Conservation (phyloP, 2,797 vertebrate species). For the Myripristis jacobus region DNA sequence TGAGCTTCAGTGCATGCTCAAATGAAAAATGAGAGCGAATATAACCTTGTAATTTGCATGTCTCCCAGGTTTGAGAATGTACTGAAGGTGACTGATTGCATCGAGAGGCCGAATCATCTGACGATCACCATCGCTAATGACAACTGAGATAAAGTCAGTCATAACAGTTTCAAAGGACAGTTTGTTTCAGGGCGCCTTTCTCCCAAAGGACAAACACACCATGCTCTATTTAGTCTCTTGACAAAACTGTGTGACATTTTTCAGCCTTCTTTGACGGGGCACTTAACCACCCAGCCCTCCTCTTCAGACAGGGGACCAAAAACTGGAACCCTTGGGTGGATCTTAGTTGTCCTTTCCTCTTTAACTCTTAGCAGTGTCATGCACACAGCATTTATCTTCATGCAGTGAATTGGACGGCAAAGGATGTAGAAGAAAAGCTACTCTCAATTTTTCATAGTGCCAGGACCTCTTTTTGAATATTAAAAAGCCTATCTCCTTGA, state of each 20-base stretch:
- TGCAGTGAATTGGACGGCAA: slow-evolving; percentile 49
- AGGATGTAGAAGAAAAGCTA: slow-evolving; percentile 52
- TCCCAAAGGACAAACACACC: background rate
- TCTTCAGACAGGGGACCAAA: slow-evolving; percentile 19
- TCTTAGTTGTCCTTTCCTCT: slow-evolving; percentile 39
- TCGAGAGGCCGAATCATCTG: slow-evolving; percentile 23
- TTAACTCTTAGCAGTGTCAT: slow-evolving; percentile 44
- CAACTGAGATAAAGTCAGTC: slow-evolving; percentile 30
- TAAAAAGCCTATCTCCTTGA: slow-evolving; percentile 65
- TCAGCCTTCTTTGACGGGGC: slow-evolving; percentile 43
- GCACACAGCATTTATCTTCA: slow-evolving; percentile 60
- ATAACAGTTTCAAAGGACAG: slow-evolving; percentile 25
- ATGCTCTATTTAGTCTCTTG: slow-evolving; percentile 9
- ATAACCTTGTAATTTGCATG: slow-evolving; percentile 58
- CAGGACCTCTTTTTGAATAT: slow-evolving; percentile 69
- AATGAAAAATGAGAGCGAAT: slow-evolving; percentile 45
- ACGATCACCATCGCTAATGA: slow-evolving; percentile 20
- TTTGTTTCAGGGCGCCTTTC: slow-evolving; percentile 29
- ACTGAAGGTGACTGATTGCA: slow-evolving; percentile 46
- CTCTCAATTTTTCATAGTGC: slow-evolving; percentile 63
- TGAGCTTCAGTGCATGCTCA: slow-evolving; percentile 34
- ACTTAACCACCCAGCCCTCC: slow-evolving; percentile 28
- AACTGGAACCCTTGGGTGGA: slow-evolving; percentile 32
- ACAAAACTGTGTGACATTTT: slow-evolving; percentile 34
- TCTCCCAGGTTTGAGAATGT: slow-evolving; percentile 44